Conservation (phyloP, 2,888 invertebrate species). For the Abrostola tripartita region DNA sequence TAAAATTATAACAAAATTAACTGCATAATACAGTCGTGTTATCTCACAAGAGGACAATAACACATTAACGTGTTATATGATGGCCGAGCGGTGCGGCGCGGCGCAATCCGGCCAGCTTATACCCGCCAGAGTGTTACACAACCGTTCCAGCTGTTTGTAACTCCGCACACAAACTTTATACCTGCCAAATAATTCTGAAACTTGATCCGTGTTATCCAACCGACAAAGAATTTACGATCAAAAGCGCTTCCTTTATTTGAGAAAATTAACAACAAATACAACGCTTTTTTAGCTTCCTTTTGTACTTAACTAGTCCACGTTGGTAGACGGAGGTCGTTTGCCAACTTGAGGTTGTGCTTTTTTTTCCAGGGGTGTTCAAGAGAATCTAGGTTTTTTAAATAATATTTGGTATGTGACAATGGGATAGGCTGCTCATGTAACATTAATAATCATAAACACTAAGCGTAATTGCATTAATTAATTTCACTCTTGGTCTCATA, state of each 20-base stretch:
- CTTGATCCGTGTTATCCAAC: conserved; percentile 23
- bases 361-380: too few relatives aligned
- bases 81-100: conserved; percentile 18
- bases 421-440: too few relatives aligned
- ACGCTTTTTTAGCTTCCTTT: conserved; percentile 5
- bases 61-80: conserved; percentile 30
- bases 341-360: background rate
- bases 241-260: conserved; percentile 22
- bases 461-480: too few relatives aligned
- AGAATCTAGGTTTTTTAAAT: too few relatives aligned
- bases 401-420: too few relatives aligned
- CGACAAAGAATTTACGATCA: conserved; percentile 30
- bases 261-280: background rate
- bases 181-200: conserved; percentile 28
- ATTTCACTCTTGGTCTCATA: background rate
- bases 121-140: conserved; percentile 17
- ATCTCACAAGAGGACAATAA: conserved; percentile 13
- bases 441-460: too few relatives aligned
- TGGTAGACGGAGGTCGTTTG: background rate
- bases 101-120: conserved; percentile 8
- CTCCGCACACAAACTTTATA: conserved; percentile 26
- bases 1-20: too few relatives aligned
- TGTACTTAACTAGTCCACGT: background rate
- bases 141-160: conserved; percentile 9
- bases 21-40: background rate